Evolutionary conservation across 2,113 vertebrate species (phyloP).

Genomic region (Entomyzon cyanotis): DNA sequence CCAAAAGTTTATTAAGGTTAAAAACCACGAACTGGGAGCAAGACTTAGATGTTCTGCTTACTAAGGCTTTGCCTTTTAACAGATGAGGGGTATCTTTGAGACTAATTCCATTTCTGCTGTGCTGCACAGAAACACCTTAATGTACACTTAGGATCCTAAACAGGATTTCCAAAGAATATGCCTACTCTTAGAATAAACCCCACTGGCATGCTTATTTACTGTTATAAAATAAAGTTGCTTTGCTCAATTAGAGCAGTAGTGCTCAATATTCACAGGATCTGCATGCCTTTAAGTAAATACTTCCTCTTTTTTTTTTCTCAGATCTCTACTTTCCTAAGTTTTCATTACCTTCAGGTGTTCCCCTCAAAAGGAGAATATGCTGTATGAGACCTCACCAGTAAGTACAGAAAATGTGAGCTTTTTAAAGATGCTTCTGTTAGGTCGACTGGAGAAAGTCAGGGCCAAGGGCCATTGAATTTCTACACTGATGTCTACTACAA

Average conservation of each 20-base stretch:
- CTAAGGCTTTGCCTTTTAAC: not conserved
- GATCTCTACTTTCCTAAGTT: not conserved
- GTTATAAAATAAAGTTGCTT: not conserved
- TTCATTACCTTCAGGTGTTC: not conserved
- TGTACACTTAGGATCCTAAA: not conserved
- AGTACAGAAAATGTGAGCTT: not conserved
- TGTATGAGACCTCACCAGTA: not conserved
- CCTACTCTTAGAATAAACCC: not conserved
- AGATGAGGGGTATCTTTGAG: not conserved
- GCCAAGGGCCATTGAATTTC: not conserved
- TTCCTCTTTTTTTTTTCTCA: not conserved
- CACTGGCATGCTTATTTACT: not conserved
- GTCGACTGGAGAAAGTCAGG: not conserved
- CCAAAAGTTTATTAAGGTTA: not conserved
- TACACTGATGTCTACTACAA: not conserved
- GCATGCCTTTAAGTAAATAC: not conserved
- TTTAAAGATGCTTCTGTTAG: not conserved
- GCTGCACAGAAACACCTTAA: not conserved
- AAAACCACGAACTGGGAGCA: not conserved
- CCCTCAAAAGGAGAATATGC: not conserved
- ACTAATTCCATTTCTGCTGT: not conserved
- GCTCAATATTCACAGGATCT: not conserved
- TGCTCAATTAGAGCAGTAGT: not conserved
- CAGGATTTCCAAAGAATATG: not conserved
- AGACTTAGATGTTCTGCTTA: not conserved